Conservation (phyloP, 1,140 invertebrate genomes). For the Acromyrmex heyeri region DNA sequence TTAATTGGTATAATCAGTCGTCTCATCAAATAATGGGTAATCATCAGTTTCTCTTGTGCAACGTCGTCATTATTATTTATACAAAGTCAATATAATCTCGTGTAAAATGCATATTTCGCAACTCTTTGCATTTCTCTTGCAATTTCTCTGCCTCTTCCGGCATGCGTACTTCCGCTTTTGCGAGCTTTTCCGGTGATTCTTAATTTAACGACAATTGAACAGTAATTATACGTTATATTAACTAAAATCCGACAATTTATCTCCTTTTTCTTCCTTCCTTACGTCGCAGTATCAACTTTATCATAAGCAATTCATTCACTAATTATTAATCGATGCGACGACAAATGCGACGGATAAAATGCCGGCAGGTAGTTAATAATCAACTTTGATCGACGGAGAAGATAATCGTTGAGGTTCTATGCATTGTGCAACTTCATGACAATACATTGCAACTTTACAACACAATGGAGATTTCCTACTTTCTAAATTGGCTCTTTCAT, state of each 20-base stretch:
- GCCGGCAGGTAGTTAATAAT: constrained; percentile 19
- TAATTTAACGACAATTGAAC: not conserved
- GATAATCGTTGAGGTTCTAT: constrained; percentile 48
- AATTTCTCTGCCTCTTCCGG: constrained; percentile 8
- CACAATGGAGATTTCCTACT: constrained; percentile 23
- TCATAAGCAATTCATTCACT: constrained; percentile 7
- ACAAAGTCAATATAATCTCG: constrained; percentile 4
- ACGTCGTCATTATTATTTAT: constrained; percentile 3
- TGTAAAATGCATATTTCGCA: constrained; percentile 1
- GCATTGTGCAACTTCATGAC: constrained; percentile 52
- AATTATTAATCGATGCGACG: constrained; percentile 60
- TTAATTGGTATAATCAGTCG: constrained; percentile 14
- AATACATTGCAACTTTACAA: constrained; percentile 11
- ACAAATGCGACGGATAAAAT: constrained; percentile 35
- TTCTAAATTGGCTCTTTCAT: constrained; percentile 44
- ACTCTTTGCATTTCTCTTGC: not conserved
- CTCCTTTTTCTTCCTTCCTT: not conserved
- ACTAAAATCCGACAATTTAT: not conserved
- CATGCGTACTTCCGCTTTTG: not conserved
- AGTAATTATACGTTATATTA: not conserved
- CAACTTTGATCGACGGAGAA: constrained; percentile 52
- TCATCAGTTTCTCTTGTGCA: constrained; percentile 24
- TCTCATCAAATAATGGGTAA: constrained; percentile 10
- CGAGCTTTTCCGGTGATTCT: not conserved
- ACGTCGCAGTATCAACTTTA: constrained; percentile 11